Conservation (phyloP, 2,113 vertebrate species). For the Rhynchomys soricoides region DNA sequence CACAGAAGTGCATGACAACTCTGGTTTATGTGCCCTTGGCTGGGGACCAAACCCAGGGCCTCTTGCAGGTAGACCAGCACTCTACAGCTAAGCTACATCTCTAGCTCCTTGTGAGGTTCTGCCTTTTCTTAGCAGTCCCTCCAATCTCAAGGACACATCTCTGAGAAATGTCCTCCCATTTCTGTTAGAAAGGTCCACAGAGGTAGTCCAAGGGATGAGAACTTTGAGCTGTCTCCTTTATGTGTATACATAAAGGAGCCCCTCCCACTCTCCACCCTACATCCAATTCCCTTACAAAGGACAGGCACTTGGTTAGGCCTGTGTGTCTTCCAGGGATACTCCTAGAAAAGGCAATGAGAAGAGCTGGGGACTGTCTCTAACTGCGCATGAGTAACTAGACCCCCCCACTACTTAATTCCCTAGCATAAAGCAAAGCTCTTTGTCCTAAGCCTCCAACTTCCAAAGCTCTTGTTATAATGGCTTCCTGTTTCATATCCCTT, state of each 20-base stretch:
- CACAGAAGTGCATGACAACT: not conserved
- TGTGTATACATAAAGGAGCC: not conserved
- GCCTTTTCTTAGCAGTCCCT: not conserved
- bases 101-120: not conserved
- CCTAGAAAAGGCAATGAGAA: not conserved
- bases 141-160: not conserved
- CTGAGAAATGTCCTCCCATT: conserved; percentile 48
- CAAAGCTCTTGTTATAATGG: not conserved
- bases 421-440: not conserved
- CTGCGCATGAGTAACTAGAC: not conserved
- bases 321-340: not conserved
- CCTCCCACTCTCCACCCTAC: not conserved
- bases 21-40: not conserved
- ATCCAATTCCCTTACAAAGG: not conserved
- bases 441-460: not conserved
- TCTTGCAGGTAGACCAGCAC: not conserved
- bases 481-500: not conserved
- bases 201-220: not conserved
- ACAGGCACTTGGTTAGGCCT: not conserved
- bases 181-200: not conserved
- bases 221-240: not conserved
- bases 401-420: not conserved
- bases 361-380: not conserved
- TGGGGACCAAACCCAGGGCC: not conserved
- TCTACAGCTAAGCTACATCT: not conserved